Percentiles rank a stretch among this genome's conserved stretches.
These are phyloP conservation scores for Diplodus puntazzo DNA, from an alignment of 2,797 vertebrate species.

Conservation along the genomic window DNA sequence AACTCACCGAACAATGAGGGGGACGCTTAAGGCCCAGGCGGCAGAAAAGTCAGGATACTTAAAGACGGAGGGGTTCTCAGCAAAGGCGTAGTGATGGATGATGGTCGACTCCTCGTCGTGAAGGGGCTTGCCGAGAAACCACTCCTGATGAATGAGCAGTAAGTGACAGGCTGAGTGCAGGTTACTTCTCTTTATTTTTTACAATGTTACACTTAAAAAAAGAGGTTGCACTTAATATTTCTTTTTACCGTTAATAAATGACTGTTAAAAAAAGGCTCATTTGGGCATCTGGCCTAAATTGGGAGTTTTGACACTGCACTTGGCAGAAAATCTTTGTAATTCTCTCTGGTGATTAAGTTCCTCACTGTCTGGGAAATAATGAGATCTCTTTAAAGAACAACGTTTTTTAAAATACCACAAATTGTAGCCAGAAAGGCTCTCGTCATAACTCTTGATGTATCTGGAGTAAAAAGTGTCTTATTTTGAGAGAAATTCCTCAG, in stretches of 20 bases:
- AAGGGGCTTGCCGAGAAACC: constrained; percentile 96
- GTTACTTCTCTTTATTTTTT: not conserved
- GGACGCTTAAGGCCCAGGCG: constrained; percentile 93
- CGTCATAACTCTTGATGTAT: constrained; percentile 32
- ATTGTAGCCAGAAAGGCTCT: constrained; percentile 22
- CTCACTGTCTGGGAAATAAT: constrained; percentile 40
- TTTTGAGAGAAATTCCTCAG: not conserved
- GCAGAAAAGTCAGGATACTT: constrained; percentile 97
- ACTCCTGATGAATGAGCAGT: constrained; percentile 85
- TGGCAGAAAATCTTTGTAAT: constrained; percentile 48
- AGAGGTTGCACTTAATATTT: not conserved
- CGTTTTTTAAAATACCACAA: constrained; percentile 38
- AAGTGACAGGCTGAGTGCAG: constrained; percentile 3
- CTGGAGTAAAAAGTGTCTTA: constrained; percentile 6
- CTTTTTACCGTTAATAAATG: not conserved
- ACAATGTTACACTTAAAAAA: not conserved
- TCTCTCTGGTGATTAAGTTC: constrained; percentile 33
- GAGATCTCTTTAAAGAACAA: constrained; percentile 35
- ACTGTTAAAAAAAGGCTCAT: constrained; percentile 15
- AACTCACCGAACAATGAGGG: constrained; percentile 92
- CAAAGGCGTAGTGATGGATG: constrained; percentile 99
- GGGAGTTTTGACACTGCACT: constrained; percentile 1
- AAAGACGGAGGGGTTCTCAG: constrained; percentile 93
- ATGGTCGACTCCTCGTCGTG: constrained; percentile 96
- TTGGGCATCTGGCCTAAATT: constrained; percentile 39